Evolutionary conservation across 2,888 invertebrate species (phyloP).

Genomic region (Xanthorhoe spadicearia): DNA sequence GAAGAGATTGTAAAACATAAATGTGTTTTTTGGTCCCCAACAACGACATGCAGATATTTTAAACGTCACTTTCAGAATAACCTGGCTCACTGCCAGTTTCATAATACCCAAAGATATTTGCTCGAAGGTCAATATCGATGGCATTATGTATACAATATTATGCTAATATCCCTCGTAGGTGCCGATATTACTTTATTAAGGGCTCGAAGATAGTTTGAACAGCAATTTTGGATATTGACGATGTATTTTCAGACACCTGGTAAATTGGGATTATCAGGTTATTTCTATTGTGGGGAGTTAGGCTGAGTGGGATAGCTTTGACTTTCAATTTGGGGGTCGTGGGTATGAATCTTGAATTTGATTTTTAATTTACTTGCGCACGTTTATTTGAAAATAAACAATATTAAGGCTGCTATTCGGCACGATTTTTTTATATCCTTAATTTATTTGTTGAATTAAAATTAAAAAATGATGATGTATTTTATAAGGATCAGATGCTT

Average conservation of each 20-base stretch:
- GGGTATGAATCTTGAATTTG: no score
- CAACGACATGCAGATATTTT: background rate
- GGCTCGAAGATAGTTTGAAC: constrained; percentile 25
- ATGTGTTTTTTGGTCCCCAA: no score
- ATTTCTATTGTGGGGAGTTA: background rate
- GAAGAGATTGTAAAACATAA: no score
- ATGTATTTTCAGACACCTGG: constrained; percentile 20
- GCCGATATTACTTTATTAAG: constrained; percentile 40
- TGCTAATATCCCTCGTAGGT: constrained; percentile 55
- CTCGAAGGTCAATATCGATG: constrained; percentile 42
- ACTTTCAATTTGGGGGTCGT: background rate
- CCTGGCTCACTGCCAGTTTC: constrained; percentile 12
- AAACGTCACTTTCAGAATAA: constrained; percentile 7
- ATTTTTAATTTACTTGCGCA: no score
- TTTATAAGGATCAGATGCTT: no score
- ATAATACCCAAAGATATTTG: constrained; percentile 27
- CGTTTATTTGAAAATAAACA: no score
- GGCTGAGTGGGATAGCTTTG: background rate
- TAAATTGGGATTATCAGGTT: background rate
- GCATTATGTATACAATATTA: constrained; percentile 67
- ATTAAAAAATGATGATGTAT: no score
- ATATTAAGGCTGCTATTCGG: no score
- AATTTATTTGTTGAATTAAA: no score
- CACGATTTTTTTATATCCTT: no score
- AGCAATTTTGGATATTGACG: constrained; percentile 21